Conservation (phyloP, 2,888 invertebrate species). For the Lottia scabra region DNA sequence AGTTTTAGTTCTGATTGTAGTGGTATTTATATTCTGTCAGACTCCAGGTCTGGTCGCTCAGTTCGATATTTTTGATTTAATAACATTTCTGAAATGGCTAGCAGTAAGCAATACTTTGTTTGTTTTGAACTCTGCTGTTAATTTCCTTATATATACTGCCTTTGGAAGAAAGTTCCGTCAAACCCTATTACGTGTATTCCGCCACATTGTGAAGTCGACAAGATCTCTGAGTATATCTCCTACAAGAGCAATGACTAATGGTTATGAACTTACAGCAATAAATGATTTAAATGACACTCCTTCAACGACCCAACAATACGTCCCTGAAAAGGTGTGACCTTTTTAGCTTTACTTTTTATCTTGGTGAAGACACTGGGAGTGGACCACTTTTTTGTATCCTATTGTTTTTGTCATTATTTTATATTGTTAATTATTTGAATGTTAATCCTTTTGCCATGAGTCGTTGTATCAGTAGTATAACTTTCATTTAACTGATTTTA, state of each 20-base stretch:
- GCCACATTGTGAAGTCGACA: constrained; percentile 24
- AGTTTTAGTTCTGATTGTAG: constrained; percentile 61
- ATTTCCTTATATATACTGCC: constrained; percentile 64
- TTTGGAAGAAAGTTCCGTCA: constrained; percentile 61
- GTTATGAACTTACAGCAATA: constrained; percentile 32
- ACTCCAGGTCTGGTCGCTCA: constrained; percentile 61
- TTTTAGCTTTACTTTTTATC: no score
- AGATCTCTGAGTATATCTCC: constrained; percentile 22
- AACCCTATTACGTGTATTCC: constrained; percentile 51
- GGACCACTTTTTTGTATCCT: no score
- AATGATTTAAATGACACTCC: constrained; percentile 21
- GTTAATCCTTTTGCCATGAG: no score
- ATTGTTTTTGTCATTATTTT: no score
- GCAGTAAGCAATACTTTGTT: constrained; percentile 60
- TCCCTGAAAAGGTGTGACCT: neutral
- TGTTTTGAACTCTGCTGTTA: constrained; percentile 63
- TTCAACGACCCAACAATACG: constrained; percentile 11
- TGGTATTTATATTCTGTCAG: constrained; percentile 66
- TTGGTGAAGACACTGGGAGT: no score
- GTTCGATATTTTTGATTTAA: constrained; percentile 49
- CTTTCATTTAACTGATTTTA: no score
- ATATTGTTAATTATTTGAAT: no score
- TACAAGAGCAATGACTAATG: constrained; percentile 25
- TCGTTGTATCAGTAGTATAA: no score
- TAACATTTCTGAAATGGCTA: constrained; percentile 51